Evolutionary conservation across 2,797 vertebrate genomes (phyloP).

Genomic region (Prunella strophiata): DNA sequence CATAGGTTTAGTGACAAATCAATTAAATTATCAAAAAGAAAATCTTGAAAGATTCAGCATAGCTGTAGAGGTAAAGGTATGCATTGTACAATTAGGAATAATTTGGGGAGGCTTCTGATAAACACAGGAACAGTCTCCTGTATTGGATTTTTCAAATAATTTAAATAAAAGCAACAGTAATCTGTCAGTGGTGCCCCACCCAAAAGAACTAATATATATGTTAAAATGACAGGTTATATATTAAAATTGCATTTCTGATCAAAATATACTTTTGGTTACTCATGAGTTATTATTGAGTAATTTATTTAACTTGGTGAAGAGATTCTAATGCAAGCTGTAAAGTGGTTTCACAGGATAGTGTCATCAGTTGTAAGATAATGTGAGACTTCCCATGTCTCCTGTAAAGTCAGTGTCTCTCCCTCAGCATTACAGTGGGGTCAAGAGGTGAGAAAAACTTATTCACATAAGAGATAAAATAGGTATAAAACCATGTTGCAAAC

Average conservation of each 20-base stretch:
- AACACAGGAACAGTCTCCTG: neutral
- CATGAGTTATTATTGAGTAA: neutral
- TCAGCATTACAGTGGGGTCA: neutral
- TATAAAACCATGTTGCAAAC: neutral
- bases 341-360: neutral
- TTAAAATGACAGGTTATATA: neutral
- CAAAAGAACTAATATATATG: neutral
- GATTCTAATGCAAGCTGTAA: neutral
- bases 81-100: neutral
- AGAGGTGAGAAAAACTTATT: neutral
- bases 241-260: neutral
- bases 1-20: neutral
- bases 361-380: neutral
- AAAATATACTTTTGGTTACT: neutral
- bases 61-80: neutral
- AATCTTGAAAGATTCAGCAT: neutral
- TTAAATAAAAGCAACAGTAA: neutral
- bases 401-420: neutral
- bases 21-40: neutral
- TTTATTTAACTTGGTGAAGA: neutral
- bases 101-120: neutral
- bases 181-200: neutral
- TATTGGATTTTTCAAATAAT: neutral
- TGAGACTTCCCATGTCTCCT: neutral
- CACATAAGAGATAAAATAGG: neutral